Evolutionary conservation across 2,797 vertebrate genomes (phyloP).

Genomic region (Gadopsis marmoratus): DNA sequence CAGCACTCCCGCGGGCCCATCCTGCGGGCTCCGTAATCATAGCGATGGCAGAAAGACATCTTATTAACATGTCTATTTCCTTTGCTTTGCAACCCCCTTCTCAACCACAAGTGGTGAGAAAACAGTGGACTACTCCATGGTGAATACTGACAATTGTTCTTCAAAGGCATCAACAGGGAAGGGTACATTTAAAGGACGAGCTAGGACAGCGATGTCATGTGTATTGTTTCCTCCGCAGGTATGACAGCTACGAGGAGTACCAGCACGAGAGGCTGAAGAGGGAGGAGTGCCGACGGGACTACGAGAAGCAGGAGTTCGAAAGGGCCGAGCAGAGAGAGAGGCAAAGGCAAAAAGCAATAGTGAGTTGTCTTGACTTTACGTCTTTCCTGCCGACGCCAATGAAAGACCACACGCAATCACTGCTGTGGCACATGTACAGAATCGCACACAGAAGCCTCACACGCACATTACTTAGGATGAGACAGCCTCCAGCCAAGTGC

Average conservation of each 20-base stretch:
- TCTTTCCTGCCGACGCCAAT: constrained; percentile 46
- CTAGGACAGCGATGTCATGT: constrained; percentile 29
- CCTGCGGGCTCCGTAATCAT: constrained; percentile 78
- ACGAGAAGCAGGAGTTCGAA: constrained; percentile 95
- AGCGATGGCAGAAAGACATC: constrained; percentile 66
- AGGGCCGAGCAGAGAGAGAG: constrained; percentile 94
- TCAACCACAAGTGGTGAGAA: constrained; percentile 9
- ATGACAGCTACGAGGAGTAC: constrained; percentile 98
- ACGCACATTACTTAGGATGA: constrained; percentile 57
- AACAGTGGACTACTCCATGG: constrained; percentile 33
- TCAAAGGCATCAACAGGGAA: constrained; percentile 14
- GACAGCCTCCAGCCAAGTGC: constrained; percentile 55
- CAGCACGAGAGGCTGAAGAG: constrained; percentile 96
- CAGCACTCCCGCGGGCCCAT: constrained; percentile 73
- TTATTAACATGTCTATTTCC: constrained; percentile 81
- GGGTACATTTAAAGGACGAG: constrained; percentile 32
- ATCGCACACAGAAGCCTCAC: constrained; percentile 39
- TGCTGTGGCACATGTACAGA: constrained; percentile 52
- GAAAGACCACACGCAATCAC: constrained; percentile 60
- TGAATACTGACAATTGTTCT: constrained; percentile 47
- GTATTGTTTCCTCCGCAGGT: constrained; percentile 81
- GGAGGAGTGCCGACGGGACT: constrained; percentile 93
- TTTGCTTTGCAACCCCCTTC: constrained; percentile 30
- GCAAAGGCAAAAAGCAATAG: constrained; percentile 95
- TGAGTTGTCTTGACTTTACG: constrained; percentile 82